phyloP scores from a whole-genome alignment of 2,888 invertebrate species.

The Cylloceria caligata region DNA sequence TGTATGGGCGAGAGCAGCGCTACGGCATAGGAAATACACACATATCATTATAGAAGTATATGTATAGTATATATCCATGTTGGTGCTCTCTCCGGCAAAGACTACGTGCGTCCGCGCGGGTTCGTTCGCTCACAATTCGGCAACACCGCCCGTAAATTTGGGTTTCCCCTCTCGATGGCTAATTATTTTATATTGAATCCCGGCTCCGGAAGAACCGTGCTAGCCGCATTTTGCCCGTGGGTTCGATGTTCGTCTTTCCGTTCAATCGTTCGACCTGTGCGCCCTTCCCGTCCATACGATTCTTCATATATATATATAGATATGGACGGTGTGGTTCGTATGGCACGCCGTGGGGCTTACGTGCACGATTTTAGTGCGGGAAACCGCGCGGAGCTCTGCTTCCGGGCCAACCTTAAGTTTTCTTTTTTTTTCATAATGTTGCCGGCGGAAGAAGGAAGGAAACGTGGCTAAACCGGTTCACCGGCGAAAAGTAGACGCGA shows the following conservation, averaged over 20 bases:
- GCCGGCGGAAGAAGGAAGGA: constrained; percentile 39
- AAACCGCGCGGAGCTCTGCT: constrained; percentile 35
- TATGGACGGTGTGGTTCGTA: constrained; percentile 12
- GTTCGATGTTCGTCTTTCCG: constrained; percentile 49
- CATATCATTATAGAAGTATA: constrained; percentile 77
- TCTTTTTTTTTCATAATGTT: constrained; percentile 14
- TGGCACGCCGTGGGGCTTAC: constrained; percentile 36
- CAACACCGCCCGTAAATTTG: constrained; percentile 70
- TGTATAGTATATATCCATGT: constrained; percentile 33
- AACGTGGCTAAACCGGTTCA: constrained; percentile 48
- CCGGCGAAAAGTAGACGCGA: constrained; percentile 28
- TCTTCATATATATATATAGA: constrained; percentile 8
- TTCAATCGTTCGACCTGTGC: constrained; percentile 50
- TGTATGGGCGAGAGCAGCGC: constrained; percentile 59
- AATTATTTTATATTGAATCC: constrained; percentile 76
- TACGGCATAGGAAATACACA: constrained; percentile 80
- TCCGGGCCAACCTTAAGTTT: constrained; percentile 42
- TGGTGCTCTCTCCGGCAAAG: constrained; percentile 30
- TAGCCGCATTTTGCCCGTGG: constrained; percentile 48
- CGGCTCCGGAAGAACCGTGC: constrained; percentile 61
- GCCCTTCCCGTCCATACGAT: constrained; percentile 26
- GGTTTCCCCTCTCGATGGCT: constrained; percentile 70
- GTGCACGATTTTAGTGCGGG: constrained; percentile 38
- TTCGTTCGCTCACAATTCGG: constrained; percentile 42
- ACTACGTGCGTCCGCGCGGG: constrained; percentile 59